These are phyloP conservation scores for Microtus pennsylvanicus DNA, from an alignment of 2,113 vertebrate species.

Conservation along the genomic window DNA sequence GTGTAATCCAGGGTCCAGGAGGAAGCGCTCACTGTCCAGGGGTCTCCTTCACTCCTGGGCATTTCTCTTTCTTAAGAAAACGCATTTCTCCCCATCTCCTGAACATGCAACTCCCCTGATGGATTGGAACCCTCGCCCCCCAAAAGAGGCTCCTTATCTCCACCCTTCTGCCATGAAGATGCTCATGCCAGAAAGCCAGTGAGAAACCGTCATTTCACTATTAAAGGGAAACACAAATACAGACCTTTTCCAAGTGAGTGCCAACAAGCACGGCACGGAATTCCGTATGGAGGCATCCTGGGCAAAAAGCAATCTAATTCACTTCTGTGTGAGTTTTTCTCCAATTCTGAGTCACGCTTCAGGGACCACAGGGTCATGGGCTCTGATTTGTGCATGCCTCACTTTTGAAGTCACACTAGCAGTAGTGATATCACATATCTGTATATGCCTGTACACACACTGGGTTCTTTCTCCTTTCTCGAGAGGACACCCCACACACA, in stretches of 20 bases:
- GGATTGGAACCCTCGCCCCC: neutral
- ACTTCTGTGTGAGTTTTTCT: neutral
- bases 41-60: neutral
- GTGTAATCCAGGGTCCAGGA: too few species aligned
- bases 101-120: neutral
- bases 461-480: neutral
- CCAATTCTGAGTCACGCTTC: neutral
- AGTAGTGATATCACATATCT: neutral
- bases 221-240: neutral
- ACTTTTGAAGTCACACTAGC: neutral
- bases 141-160: too few species aligned
- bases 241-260: neutral
- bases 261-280: neutral
- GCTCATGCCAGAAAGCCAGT: neutral
- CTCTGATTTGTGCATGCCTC: neutral
- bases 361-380: too few species aligned
- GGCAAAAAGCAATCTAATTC: neutral
- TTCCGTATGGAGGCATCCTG: neutral
- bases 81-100: too few species aligned
- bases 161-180: neutral
- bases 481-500: neutral
- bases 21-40: too few species aligned
- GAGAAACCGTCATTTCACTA: neutral
- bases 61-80: neutral
- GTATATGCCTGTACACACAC: neutral